These are phyloP conservation scores for Hirudo medicinalis DNA, from an alignment of 1,140 invertebrate species.

Conservation along the genomic window DNA sequence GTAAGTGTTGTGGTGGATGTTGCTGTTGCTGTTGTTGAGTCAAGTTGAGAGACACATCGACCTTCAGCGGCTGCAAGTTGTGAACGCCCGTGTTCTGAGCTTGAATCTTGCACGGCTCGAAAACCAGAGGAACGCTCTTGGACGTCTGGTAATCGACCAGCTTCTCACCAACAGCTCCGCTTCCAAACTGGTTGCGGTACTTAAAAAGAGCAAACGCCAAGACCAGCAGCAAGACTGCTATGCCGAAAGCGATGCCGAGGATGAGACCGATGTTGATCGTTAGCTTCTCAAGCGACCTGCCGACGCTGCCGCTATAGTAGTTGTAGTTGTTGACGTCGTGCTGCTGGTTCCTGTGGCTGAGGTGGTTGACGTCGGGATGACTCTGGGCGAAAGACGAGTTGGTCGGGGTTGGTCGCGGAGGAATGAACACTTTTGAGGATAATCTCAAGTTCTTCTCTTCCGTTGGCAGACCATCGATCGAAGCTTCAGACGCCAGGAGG, in stretches of 20 bases:
- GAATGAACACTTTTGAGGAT: too few relatives aligned
- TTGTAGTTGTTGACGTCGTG: conserved; percentile 8
- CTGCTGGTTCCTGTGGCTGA: neutral
- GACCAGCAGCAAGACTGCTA: conserved; percentile 43
- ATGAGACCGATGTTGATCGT: conserved; percentile 22
- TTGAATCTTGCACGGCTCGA: conserved; percentile 4
- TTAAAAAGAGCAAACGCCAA: conserved; percentile 73
- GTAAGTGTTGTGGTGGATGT: neutral
- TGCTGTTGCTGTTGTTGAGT: conserved; percentile 3
- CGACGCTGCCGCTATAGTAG: neutral
- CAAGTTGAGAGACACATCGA: conserved; percentile 3
- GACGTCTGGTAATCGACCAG: conserved; percentile 16
- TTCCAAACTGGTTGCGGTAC: conserved; percentile 53
- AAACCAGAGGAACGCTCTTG: neutral
- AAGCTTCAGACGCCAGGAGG: too few relatives aligned
- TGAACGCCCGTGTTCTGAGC: conserved; percentile 15
- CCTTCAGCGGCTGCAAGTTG: conserved; percentile 27
- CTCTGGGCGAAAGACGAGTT: neutral
- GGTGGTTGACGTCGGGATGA: neutral
- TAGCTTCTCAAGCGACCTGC: conserved; percentile 13
- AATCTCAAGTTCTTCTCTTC: too few relatives aligned
- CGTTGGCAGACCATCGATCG: too few relatives aligned
- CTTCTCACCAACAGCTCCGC: conserved; percentile 32
- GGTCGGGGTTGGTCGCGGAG: too few relatives aligned
- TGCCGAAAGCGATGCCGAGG: conserved; percentile 20